These are phyloP conservation scores for Carlito syrichta DNA, from an alignment of 2,113 vertebrate genomes.

Conservation along the genomic window DNA sequence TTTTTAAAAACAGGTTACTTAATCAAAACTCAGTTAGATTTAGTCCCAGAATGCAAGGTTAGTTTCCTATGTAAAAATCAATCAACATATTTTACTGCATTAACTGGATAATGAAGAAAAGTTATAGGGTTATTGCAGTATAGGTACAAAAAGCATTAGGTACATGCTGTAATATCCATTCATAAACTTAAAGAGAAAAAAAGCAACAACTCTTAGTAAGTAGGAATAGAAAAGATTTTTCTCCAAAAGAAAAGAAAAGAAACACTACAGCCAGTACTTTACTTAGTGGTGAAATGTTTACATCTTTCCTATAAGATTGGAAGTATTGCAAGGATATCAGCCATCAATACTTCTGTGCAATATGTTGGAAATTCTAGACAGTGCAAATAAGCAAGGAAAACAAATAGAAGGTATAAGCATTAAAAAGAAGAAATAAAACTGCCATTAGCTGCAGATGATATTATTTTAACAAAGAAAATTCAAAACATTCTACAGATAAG, in stretches of 20 bases:
- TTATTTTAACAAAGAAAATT: neutral
- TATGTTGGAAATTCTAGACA: neutral
- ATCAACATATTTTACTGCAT: neutral
- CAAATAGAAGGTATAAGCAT: neutral
- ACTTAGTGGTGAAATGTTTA: neutral
- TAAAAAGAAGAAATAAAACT: neutral
- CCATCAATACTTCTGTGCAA: neutral
- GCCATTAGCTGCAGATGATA: neutral
- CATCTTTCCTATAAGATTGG: neutral
- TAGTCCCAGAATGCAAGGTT: neutral
- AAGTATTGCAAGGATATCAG: neutral
- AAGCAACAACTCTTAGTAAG: neutral
- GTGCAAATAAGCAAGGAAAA: neutral
- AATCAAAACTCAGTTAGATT: neutral
- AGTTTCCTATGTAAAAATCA: neutral
- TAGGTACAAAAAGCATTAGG: neutral
- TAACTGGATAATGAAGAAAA: neutral
- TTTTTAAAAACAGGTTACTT: neutral
- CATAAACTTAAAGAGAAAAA: neutral
- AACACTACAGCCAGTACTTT: neutral
- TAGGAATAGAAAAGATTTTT: neutral
- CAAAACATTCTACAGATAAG: neutral
- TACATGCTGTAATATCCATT: neutral
- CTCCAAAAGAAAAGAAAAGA: neutral
- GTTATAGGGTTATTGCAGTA: neutral